These are phyloP conservation scores for Agrypnia vestita DNA, from an alignment of 1,140 invertebrate species.

Conservation along the genomic window DNA sequence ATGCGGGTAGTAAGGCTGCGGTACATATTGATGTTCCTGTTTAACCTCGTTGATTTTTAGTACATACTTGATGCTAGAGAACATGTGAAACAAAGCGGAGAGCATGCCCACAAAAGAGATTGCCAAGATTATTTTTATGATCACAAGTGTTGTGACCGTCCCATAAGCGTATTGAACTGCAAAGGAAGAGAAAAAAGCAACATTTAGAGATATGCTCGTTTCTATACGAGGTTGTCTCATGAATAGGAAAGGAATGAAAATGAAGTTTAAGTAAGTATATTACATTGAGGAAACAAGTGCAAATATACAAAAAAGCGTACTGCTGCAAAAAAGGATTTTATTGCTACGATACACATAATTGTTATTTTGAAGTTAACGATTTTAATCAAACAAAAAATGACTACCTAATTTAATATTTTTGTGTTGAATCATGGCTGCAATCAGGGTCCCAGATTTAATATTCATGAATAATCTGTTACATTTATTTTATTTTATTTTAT, in stretches of 20 bases:
- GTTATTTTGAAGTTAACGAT: too few species aligned
- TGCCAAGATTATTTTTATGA: slow-evolving; percentile 57
- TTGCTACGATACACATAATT: too few species aligned
- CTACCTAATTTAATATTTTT: too few species aligned
- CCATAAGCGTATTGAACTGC: slow-evolving; percentile 49
- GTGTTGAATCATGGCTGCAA: too few species aligned
- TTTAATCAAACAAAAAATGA: too few species aligned
- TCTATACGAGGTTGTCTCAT: slow-evolving; percentile 41
- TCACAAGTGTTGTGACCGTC: slow-evolving; percentile 37
- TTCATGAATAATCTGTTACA: too few species aligned
- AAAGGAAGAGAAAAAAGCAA: slow-evolving; percentile 31
- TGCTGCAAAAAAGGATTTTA: too few species aligned
- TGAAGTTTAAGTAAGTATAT: slow-evolving; percentile 18
- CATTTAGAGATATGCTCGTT: slow-evolving; percentile 10
- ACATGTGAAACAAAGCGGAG: slow-evolving; percentile 46
- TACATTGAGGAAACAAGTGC: too few species aligned
- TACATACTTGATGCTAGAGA: slow-evolving; percentile 54
- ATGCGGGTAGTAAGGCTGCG: slow-evolving; percentile 29
- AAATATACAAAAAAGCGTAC: too few species aligned
- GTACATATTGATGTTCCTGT: neutral
- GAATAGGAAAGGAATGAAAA: slow-evolving; percentile 8
- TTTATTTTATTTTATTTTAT: too few species aligned
- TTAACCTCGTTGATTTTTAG: slow-evolving; percentile 24
- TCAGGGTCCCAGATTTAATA: too few species aligned
- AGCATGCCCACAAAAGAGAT: slow-evolving; percentile 51